Conservation (phyloP, 2,113 vertebrate genomes). For the Pseudorhombus dupliciocellatus region DNA sequence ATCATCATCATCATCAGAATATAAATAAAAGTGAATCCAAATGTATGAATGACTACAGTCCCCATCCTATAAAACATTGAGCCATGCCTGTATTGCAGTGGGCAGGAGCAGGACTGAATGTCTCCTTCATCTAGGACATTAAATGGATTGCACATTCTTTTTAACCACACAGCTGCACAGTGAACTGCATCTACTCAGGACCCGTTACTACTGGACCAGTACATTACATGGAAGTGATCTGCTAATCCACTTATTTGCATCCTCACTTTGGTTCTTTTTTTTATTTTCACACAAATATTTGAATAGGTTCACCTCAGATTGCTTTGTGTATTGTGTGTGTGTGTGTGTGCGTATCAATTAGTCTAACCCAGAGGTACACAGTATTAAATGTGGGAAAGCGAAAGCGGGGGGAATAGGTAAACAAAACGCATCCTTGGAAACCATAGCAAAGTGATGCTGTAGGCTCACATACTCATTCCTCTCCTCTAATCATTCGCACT, state of each 20-base stretch:
- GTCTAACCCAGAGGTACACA: constrained; percentile 45
- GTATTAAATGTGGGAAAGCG: constrained; percentile 30
- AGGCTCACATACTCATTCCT: constrained; percentile 38
- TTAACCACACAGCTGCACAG: constrained; percentile 47
- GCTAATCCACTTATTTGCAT: constrained; percentile 44
- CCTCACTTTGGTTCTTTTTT: constrained; percentile 71
- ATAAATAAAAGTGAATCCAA: constrained; percentile 49
- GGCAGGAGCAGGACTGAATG: constrained; percentile 18
- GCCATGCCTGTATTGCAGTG: constrained; percentile 53
- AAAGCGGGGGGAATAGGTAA: constrained; percentile 11
- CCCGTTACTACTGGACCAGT: constrained; percentile 36
- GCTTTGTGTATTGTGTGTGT: constrained; percentile 11
- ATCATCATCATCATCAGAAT: constrained; percentile 50
- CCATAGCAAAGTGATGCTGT: constrained; percentile 47
- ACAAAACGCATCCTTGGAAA: constrained; percentile 47
- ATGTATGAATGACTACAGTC: constrained; percentile 35
- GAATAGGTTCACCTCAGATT: constrained; percentile 15
- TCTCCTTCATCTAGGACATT: constrained; percentile 33
- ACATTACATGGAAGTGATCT: constrained; percentile 47
- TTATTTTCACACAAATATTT: constrained; percentile 49
- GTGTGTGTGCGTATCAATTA: constrained; percentile 1
- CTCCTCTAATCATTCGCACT: constrained; percentile 45
- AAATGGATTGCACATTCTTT: constrained; percentile 62
- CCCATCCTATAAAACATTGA: constrained; percentile 36
- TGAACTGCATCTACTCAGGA: constrained; percentile 44